Evolutionary conservation across 92 coral and sea anemone species (phyloP).

Genomic region (Paragorgia papillata): DNA sequence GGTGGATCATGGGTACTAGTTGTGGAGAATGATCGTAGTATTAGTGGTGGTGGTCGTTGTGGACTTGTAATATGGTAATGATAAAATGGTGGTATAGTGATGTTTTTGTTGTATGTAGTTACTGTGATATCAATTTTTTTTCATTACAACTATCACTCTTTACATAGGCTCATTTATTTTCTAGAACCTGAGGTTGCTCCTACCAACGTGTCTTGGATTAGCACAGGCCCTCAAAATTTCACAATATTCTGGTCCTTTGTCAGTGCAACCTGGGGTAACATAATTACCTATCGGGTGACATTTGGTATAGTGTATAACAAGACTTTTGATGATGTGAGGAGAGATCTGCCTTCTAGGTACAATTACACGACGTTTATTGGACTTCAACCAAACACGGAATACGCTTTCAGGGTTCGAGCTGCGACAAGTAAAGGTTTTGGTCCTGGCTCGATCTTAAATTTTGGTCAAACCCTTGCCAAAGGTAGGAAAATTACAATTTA

Average conservation of each 20-base stretch:
- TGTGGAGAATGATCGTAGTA: too few species aligned
- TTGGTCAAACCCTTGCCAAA: slow-evolving; percentile 5
- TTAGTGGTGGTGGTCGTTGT: too few species aligned
- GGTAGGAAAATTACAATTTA: slow-evolving; percentile 7
- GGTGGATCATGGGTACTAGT: too few species aligned
- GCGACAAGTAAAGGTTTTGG: slow-evolving; percentile 89
- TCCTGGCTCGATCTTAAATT: slow-evolving; percentile 47
- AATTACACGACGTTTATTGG: slow-evolving; percentile 54
- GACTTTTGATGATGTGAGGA: not conserved
- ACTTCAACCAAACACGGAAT: slow-evolving; percentile 70
- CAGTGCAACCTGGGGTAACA: slow-evolving; percentile 5
- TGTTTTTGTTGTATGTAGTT: too few species aligned
- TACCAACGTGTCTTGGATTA: slow-evolving; percentile 17
- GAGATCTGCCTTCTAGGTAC: not conserved
- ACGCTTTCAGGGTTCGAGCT: slow-evolving; percentile 69
- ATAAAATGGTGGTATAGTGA: too few species aligned
- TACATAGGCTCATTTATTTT: not conserved
- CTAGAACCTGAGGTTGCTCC: slow-evolving; percentile 37
- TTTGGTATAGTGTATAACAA: not conserved
- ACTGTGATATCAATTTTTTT: too few species aligned
- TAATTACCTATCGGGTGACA: not conserved
- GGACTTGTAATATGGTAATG: too few species aligned
- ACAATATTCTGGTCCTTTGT: slow-evolving; percentile 11
- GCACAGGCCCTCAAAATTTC: slow-evolving; percentile 10
- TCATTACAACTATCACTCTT: too few species aligned